These are phyloP conservation scores for Schizaphis graminum DNA, from an alignment of 2,888 invertebrate species.

Conservation along the genomic window DNA sequence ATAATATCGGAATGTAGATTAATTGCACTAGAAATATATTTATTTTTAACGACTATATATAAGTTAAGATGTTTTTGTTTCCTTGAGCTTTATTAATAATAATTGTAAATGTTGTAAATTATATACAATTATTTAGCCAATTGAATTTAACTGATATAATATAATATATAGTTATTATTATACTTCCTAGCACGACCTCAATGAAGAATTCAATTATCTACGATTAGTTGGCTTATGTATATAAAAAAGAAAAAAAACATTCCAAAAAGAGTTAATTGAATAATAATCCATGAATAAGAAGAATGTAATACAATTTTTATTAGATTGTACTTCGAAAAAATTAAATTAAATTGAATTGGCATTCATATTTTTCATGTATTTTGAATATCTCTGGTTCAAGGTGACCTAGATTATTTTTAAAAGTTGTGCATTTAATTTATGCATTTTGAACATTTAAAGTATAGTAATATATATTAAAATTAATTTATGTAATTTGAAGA, in stretches of 20 bases:
- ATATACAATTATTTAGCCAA: constrained; percentile 9
- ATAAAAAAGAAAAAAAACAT: constrained; percentile 19
- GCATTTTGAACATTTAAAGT: neutral
- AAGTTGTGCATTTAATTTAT: neutral
- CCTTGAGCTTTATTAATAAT: constrained; percentile 29
- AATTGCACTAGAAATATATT: constrained; percentile 6
- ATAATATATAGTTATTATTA: constrained; percentile 12
- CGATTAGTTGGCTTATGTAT: neutral
- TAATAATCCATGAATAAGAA: constrained; percentile 10
- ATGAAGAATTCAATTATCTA: constrained; percentile 42
- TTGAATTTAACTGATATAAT: constrained; percentile 15
- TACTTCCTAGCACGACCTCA: constrained; percentile 43
- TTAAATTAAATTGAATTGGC: neutral
- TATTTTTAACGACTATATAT: constrained; percentile 31
- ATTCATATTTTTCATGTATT: neutral
- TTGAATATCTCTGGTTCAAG: neutral
- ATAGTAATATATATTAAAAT: neutral
- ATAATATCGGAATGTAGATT: neutral
- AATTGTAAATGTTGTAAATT: constrained; percentile 30
- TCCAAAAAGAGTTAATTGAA: constrained; percentile 41
- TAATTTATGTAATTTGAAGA: neutral
- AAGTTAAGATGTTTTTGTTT: constrained; percentile 40
- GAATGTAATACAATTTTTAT: neutral
- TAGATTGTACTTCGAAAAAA: neutral
- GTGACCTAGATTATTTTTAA: constrained; percentile 19